Evolutionary conservation across 1,140 invertebrate genomes (phyloP), one percentile per base, ranked within the genome.

Genomic region (Sitophilus oryzae): DNA sequence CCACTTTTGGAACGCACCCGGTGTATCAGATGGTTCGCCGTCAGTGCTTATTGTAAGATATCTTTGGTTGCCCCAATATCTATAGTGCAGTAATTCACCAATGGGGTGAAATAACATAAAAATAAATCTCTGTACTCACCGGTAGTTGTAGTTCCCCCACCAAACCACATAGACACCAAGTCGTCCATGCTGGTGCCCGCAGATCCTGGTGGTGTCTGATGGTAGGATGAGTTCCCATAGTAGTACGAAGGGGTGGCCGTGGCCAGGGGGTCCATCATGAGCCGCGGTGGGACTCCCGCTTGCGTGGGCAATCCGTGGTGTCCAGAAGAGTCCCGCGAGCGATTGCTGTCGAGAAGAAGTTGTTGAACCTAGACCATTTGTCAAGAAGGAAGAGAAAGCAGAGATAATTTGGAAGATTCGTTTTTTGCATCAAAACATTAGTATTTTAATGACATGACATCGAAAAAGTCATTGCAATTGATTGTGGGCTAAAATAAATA

Each of bases 131-230:
- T n/a, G 20, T 14, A n/a, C 52, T 53, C 37, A 69, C 76, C 75
- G 73, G 74, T 62, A 38, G 73, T 68, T 66, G 59, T 52, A 22
- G 74, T 72, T 64, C 73, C 73, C 2, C 48, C 42, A 58, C 75
- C 70, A 65, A 77, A 76, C 76, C 76, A 77, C 63, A 77, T 69
- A 59, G 76, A 74, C 48, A 77, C 74, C 50, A 77, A 65, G 61
- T 77, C 76, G 62, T 77, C 76, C 38, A 71, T 68, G 49, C 63
- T 69, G 4, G 60, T 40, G 19, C 56, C 47, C n/a, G 60, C 41
- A 18, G 56, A 50, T 70, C 71, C 56, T 69, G 72, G 58, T 4
- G 55, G 47, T 15, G 68, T 66, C 48, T 70, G 73, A 70, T 64
- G 52, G 36, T 57, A 52, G 18, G 45, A 30, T 8, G 52, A 36